These are phyloP conservation scores for Microcebus griseorufus DNA, from an alignment of 2,113 vertebrate genomes.

Conservation along the genomic window DNA sequence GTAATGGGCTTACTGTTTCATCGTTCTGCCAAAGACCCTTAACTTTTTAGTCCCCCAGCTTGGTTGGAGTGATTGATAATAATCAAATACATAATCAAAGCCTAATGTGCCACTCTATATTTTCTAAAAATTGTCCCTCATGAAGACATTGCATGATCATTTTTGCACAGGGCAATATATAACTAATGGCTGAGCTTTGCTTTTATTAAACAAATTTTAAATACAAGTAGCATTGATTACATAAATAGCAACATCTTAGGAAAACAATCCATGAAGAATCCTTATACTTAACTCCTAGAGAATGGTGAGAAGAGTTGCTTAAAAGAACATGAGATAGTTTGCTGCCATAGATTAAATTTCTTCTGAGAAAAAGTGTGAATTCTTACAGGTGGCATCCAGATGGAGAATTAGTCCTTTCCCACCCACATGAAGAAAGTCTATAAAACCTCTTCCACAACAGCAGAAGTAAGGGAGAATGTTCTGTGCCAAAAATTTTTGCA, in stretches of 20 bases:
- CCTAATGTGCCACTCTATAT: background rate
- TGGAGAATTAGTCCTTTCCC: constrained; percentile 41
- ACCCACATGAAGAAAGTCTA: constrained; percentile 47
- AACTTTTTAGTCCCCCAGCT: background rate
- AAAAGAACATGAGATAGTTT: constrained; percentile 42
- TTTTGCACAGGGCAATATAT: background rate
- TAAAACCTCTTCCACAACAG: constrained; percentile 44
- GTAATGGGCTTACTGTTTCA: background rate
- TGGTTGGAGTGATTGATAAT: background rate
- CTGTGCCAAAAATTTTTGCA: constrained; percentile 24
- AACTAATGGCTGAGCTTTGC: background rate
- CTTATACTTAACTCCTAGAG: constrained; percentile 21
- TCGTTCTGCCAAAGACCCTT: background rate
- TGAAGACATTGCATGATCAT: background rate
- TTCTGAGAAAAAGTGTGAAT: constrained; percentile 64
- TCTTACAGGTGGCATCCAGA: constrained; percentile 66
- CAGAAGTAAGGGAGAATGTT: constrained; percentile 17
- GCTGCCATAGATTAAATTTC: constrained; percentile 30
- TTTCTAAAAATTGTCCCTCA: background rate
- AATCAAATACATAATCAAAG: constrained; percentile 34
- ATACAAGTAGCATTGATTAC: constrained; percentile 11
- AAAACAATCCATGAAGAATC: constrained; percentile 35
- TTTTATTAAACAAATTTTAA: constrained; percentile 25
- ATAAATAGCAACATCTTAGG: constrained; percentile 26
- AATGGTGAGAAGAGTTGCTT: background rate